Evolutionary conservation across 2,113 vertebrate genomes (phyloP).

Genomic region (Mugil cephalus): DNA sequence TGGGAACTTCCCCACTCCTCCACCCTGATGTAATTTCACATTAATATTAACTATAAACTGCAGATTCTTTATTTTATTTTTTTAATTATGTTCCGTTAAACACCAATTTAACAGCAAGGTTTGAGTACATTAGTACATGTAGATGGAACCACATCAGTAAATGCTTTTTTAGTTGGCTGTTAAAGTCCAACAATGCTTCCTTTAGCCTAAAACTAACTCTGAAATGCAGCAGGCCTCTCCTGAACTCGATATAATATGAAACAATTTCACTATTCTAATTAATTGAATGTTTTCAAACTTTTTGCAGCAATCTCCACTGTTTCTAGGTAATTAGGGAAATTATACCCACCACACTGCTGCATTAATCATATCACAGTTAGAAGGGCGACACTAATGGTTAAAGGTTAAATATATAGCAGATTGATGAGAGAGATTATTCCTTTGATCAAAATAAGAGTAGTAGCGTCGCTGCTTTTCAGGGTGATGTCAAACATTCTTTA

Average conservation of each 20-base stretch:
- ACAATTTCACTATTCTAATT: neutral
- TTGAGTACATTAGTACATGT: neutral
- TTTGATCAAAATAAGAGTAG: constrained; percentile 17
- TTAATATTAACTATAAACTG: neutral
- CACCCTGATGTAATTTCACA: too few relatives aligned
- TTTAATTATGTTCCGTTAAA: neutral
- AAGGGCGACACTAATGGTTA: neutral
- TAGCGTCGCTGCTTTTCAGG: neutral
- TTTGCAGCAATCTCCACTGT: neutral
- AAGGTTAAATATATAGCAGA: neutral
- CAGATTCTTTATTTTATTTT: neutral
- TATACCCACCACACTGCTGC: neutral
- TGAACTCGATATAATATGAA: neutral
- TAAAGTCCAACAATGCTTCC: too few relatives aligned
- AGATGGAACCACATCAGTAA: neutral
- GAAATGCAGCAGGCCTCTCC: neutral
- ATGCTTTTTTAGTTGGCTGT: too few relatives aligned
- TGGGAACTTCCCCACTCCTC: too few relatives aligned
- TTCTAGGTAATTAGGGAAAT: neutral
- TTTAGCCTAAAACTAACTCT: neutral
- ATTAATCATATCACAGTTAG: constrained; percentile 5
- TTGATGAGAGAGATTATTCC: neutral
- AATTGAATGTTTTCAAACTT: neutral
- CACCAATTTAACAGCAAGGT: neutral
- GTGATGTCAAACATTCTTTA: constrained; percentile 17